Evolutionary conservation across 2,797 vertebrate species (phyloP), one percentile per base, ranked within the genome.

Genomic region (Dallia pectoralis): DNA sequence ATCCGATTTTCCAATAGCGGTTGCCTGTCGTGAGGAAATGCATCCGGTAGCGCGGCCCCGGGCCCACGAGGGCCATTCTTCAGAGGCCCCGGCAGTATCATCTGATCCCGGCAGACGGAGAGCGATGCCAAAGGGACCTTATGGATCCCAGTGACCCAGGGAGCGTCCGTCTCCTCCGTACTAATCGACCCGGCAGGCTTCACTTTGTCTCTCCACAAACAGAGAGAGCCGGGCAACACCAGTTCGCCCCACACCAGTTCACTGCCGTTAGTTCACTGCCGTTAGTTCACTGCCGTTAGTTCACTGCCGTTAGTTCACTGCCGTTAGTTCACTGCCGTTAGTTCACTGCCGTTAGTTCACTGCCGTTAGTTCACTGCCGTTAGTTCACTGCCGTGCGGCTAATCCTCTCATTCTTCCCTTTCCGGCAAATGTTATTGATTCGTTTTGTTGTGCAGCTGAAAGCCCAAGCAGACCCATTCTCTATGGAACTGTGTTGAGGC

Each of bases 101-200:
- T 93, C 91, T 91, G 90, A 90, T 91, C 86, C 87, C 82, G 88
- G 82, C 88, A 91, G 87, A 89, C 79, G 71, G 80, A 81, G 40
- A n/a, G 61, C 82, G 82, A 87, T 87, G 82, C 86, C 76, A 82
- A 89, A 84, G 84, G 66, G 81, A 76, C 62, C 3, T 44, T 81
- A 91, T 91, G 86, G 83, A 85, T 87, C 73, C 70, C 81, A 77
- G 79, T 82, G 78, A 74, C 73, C 70, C 81, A 77, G 79, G 83
- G 78, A 74, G 81, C 79, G 83, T 85, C 82, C 80, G 79, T 79
- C 71, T 84, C 70, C 81, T 86, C 79, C 86, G 12, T 77, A 82
- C 79, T 87, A 88, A 93, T 88, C 87, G 90, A 90, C 90, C 69
- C 71, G 65, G 84, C 82, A 85, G 81, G 79, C 79, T 77, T 85